phyloP scores from a whole-genome alignment of 2,888 invertebrate genomes.

The Tiliacea citrago region DNA sequence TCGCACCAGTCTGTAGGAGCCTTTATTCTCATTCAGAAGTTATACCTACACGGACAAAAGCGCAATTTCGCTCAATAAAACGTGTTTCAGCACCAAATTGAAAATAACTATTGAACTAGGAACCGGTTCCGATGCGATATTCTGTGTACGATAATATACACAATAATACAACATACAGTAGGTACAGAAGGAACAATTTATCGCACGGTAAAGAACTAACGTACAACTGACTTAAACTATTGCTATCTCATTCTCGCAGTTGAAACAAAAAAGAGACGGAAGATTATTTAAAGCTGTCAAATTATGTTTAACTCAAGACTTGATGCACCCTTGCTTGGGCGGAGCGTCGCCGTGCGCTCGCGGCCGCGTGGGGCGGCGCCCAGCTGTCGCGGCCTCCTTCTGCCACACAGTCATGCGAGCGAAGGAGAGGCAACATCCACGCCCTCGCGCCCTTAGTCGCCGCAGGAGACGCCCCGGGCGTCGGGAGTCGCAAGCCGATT shows the following conservation, averaged over 20 bases:
- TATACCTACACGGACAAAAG: slow-evolving; percentile 50
- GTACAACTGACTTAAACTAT: background rate
- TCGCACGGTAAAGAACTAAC: background rate
- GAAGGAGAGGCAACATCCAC: too few relatives aligned
- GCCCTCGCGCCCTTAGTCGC: too few relatives aligned
- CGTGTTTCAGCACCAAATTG: slow-evolving; percentile 81
- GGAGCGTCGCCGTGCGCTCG: too few relatives aligned
- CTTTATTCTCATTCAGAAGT: slow-evolving; percentile 6
- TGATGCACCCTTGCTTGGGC: too few relatives aligned
- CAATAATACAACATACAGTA: slow-evolving; percentile 23
- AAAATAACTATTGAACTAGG: slow-evolving; percentile 75
- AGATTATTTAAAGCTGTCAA: slow-evolving; percentile 5
- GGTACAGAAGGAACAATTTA: background rate
- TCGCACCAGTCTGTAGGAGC: too few relatives aligned
- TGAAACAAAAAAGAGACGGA: background rate
- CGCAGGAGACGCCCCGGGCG: too few relatives aligned
- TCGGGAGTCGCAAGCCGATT: too few relatives aligned
- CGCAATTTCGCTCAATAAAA: slow-evolving; percentile 68
- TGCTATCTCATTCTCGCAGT: background rate
- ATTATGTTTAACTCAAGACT: background rate
- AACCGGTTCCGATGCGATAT: slow-evolving; percentile 74
- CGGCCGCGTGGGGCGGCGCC: too few relatives aligned
- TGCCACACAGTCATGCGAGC: too few relatives aligned
- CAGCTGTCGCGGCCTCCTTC: too few relatives aligned
- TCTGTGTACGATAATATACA: slow-evolving; percentile 54